Evolutionary conservation across 2,113 vertebrate species (phyloP), one percentile per base, ranked within the genome.

Genomic region (Copsychus sechellarum): DNA sequence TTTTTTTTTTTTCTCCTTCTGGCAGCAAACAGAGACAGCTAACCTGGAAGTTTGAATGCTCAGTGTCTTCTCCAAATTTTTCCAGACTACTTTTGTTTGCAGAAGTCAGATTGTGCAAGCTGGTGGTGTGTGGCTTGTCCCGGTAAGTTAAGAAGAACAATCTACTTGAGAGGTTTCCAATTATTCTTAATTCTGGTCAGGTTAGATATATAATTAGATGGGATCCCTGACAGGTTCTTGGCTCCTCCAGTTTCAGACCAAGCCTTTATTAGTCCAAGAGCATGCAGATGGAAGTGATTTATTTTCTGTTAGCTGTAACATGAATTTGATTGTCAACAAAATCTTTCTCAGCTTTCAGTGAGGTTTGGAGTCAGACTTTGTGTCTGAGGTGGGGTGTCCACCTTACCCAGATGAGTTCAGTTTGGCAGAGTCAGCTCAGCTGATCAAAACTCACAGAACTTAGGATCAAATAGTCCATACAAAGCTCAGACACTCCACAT

Each of bases 101-200:
- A 93, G 60, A 74, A 95, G 60, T 96, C 80, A 80, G 80, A 67
- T 24, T 88, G 83, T 79, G 48, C 40, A 93, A 93, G 76, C 72
- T 93, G 69, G 53, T 90, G 72, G 60, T 96, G 92, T 84, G 90
- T 86, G 76, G 76, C 65, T 96, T 86, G 90, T 83, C 90, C 80
- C 0, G 1, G 69, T 88, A 74, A 93, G 85, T 92, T 90, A 86
- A 48, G 42, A 81, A 95, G 90, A 96, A 92, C 88, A 92, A 71
- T 78, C 90, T 84, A 84, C 48, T 86, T 88, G 86, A 95, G 86
- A 92, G 69, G 28, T 76, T 96, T 96, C 88, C 95, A 95, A 86
- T 86, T 88, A 79, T 92, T 93, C 72, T 84, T 96, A 78, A n/a
- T 93, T 84, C 80, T 96, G 80, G n/a, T 94, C 95, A 96, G 85